phyloP scores from a whole-genome alignment of 2,113 vertebrate genomes.

The Ceratotherium simum region DNA sequence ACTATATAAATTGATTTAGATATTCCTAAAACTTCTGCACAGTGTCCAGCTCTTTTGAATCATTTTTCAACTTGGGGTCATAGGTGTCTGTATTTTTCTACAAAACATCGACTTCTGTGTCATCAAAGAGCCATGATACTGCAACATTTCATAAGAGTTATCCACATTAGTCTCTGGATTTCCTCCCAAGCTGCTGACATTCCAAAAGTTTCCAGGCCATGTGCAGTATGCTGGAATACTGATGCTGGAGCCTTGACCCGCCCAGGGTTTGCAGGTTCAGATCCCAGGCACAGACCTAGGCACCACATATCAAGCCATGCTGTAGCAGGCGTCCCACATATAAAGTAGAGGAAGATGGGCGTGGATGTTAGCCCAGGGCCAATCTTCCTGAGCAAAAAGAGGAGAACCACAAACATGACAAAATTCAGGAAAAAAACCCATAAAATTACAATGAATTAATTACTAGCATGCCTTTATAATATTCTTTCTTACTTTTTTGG shows the following conservation, averaged over 20 bases:
- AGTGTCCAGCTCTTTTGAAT: not conserved
- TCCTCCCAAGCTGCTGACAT: not conserved
- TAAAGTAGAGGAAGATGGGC: too few relatives aligned
- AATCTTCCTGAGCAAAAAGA: too few relatives aligned
- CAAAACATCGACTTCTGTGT: not conserved
- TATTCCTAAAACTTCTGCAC: not conserved
- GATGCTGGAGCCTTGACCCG: not conserved
- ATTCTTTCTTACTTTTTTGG: not conserved
- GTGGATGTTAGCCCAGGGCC: too few relatives aligned
- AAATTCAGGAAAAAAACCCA: not conserved
- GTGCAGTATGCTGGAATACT: not conserved
- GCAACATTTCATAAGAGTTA: not conserved
- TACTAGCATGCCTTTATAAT: not conserved
- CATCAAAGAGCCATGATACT: not conserved
- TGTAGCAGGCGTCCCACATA: too few relatives aligned
- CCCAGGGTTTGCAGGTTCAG: too few relatives aligned
- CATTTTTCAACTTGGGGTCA: not conserved
- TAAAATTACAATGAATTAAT: not conserved
- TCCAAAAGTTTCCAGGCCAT: not conserved
- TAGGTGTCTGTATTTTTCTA: not conserved
- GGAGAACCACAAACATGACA: not conserved
- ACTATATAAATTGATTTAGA: not conserved
- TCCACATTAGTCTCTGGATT: not conserved
- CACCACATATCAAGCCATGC: too few relatives aligned
- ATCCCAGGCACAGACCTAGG: too few relatives aligned